A percentile compares a stretch with the other conserved stretches of the same genome.
phyloP scores from a whole-genome alignment of 2,113 vertebrate species.

The Urocolius indicus region DNA sequence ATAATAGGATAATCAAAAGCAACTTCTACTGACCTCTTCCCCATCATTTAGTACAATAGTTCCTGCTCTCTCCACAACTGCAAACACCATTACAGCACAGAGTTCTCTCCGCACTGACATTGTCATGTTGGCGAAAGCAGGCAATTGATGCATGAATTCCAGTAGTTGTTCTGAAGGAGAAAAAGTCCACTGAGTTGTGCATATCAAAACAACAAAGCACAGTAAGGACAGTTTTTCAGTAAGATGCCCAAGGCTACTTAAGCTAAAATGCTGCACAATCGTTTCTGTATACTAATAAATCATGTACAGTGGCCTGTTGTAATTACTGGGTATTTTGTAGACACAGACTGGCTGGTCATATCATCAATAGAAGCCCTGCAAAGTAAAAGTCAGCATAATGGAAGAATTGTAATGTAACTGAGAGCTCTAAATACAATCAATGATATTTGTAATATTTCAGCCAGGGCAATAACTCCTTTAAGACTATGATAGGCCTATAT shows the following conservation, averaged over 20 bases:
- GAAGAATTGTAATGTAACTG: slow-evolving; percentile 14
- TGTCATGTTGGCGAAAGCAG: slow-evolving; percentile 98
- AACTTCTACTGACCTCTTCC: slow-evolving; percentile 90
- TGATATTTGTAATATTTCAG: neutral
- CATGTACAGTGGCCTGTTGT: slow-evolving; percentile 38
- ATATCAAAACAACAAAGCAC: slow-evolving; percentile 50
- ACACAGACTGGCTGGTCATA: slow-evolving; percentile 5
- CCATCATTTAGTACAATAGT: slow-evolving; percentile 96
- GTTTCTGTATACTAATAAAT: slow-evolving; percentile 46
- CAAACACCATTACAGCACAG: slow-evolving; percentile 98
- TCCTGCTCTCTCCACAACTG: slow-evolving; percentile 95
- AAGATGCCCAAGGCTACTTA: slow-evolving; percentile 24
- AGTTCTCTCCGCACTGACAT: slow-evolving; percentile 98
- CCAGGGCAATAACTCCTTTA: neutral
- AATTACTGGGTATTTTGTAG: slow-evolving; percentile 45
- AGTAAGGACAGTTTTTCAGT: slow-evolving; percentile 38
- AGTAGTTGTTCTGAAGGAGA: slow-evolving; percentile 92
- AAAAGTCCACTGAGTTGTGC: slow-evolving; percentile 40
- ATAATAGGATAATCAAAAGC: neutral
- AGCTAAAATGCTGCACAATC: slow-evolving; percentile 52
- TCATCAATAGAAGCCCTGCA: slow-evolving; percentile 13
- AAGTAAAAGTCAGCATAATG: slow-evolving; percentile 46
- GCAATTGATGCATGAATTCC: slow-evolving; percentile 99
- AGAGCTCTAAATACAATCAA: neutral
- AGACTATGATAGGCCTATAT: neutral